Evolutionary conservation across 2,113 vertebrate genomes (phyloP), one percentile per base, ranked within the genome.

Genomic region (Lophius piscatorius): DNA sequence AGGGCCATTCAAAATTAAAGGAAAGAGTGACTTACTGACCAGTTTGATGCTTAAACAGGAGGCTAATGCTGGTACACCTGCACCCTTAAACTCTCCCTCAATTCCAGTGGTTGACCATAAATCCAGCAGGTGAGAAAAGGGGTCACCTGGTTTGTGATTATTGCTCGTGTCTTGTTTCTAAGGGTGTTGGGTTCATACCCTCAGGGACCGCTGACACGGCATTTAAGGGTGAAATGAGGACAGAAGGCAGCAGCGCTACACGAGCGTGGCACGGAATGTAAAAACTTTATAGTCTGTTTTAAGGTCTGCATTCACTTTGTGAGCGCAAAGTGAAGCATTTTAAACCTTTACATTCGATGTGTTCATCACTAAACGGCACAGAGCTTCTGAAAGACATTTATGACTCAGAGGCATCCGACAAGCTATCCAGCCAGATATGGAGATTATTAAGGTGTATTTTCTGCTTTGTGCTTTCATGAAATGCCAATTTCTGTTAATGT

Each of bases 51-150:
- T 22, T 31, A 36, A 70, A 58, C 26, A 47, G 14, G 52, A 72
- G 8, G 39, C 52, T 65, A 56, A 63, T 79, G 69, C 62, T 10
- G 61, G 67, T 81, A 63, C 44, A 87, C 71, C 74, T 75, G 66
- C 36, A 10, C 41, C 59, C 48, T 54, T 59, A 54, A 52, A 57
- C 16, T 44, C 18, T 16, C 28, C 4, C 66, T 81, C 70, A 73
- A 59, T 80, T 71, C 52, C 73, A 52, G 64, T 23, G 52, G 16
- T n/a, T 6, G 1, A 52, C 26, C 51, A 21, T 5, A 56, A 60
- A 46, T 46, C 58, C 45, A 65, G 52, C 60, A 78, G 80, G 72
- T 80, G 71, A 60, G 24, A 22, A 71, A 78, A 12, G n/a, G 40
- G 57, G 39, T 14, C 24, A 3, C 44, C 51, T 13, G 18, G 5